phyloP scores from a whole-genome alignment of 2,888 invertebrate genomes.

The Torymus tubicola region DNA sequence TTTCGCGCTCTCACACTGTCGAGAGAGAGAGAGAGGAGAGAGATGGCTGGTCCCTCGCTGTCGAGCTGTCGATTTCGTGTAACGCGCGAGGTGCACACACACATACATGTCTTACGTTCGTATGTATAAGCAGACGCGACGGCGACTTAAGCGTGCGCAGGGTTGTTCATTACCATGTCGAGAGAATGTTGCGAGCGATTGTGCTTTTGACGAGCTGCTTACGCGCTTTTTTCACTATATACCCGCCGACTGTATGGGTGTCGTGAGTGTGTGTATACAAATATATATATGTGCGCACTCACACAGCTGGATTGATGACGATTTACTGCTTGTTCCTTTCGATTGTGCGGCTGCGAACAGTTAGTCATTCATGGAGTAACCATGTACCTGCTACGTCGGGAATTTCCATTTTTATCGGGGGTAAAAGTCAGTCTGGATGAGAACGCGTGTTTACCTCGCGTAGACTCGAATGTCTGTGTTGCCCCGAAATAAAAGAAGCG shows the following conservation, averaged over 20 bases:
- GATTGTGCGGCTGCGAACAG: constrained; percentile 21
- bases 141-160: not conserved
- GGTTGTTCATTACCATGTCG: constrained; percentile 35
- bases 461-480: not conserved
- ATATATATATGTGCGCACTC: not conserved
- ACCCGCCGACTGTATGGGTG: no score
- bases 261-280: no score
- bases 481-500: no score
- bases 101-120: not conserved
- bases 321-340: constrained; percentile 12
- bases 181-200: constrained; percentile 36
- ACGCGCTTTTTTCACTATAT: not conserved
- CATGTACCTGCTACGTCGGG: not conserved
- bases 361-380: constrained; percentile 27
- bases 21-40: constrained; percentile 3
- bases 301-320: constrained; percentile 13
- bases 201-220: constrained; percentile 22
- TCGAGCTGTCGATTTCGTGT: constrained; percentile 39
- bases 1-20: not conserved
- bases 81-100: constrained; percentile 9
- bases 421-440: not conserved
- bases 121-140: not conserved
- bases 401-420: constrained; percentile 15
- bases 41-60: constrained; percentile 14
- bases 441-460: not conserved